Evolutionary conservation across 92 coral and sea anemone genomes (phyloP).

Genomic region (Actinostola sp.): DNA sequence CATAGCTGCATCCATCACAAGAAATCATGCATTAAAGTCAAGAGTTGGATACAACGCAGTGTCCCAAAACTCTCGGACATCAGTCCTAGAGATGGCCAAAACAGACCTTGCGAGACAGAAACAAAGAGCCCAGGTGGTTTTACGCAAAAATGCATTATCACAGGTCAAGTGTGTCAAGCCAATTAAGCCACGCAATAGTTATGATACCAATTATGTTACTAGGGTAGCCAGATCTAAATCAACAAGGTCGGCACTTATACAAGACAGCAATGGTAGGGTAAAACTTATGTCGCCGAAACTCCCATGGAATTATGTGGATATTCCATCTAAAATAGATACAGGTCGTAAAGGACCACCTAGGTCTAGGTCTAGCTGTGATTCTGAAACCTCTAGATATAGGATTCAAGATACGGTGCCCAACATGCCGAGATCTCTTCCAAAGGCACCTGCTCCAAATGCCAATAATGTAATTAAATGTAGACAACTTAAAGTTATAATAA

Average conservation of each 20-base stretch:
- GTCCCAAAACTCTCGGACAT: conserved; percentile 36
- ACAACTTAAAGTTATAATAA: conserved; percentile 28
- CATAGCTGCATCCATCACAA: conserved; percentile 93
- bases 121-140: conserved; percentile 99
- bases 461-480: conserved; percentile 21
- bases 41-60: conserved; percentile 62
- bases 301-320: conserved; percentile 75
- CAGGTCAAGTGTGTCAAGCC: conserved; percentile 87
- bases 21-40: conserved; percentile 84
- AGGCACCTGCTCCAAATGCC: conserved; percentile 25
- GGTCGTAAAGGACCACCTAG: conserved; percentile 54
- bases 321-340: conserved; percentile 76
- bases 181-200: conserved; percentile 70
- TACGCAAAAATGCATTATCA: conserved; percentile 68
- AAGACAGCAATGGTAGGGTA: conserved; percentile 66
- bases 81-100: conserved; percentile 89
- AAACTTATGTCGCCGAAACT: conserved; percentile 85
- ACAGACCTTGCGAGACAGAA: conserved; percentile 88
- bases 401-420: background rate
- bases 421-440: conserved; percentile 9
- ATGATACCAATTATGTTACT: conserved; percentile 13
- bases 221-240: conserved; percentile 26
- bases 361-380: conserved; percentile 44
- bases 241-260: conserved; percentile 60
- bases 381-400: conserved; percentile 31